Evolutionary conservation across 2,797 vertebrate species (phyloP), one percentile per base, ranked within the genome.

Genomic region (Otolemur crassicaudatus): DNA sequence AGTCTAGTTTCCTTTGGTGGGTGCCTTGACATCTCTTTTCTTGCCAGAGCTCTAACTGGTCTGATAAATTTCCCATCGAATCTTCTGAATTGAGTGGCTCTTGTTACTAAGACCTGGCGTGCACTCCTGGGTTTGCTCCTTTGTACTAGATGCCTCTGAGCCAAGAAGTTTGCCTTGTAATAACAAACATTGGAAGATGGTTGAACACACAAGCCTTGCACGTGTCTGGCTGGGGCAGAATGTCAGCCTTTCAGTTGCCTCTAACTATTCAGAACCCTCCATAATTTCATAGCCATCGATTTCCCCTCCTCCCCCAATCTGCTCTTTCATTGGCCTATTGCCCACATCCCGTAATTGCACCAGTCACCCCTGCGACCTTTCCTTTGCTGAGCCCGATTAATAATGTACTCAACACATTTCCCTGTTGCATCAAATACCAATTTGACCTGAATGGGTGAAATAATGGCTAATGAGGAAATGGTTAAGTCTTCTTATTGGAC

Each of bases 351-450:
- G n/a, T 96, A 97, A 97, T 16, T 88, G 95, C 92, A 87, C 97
- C 75, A 84, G 97, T 98, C 98, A 97, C 97, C 97, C 98, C 97
- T 97, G 27, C 72, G 98, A 98, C 98, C 98, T 98, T 98, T 98
- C 97, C 98, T 86, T 97, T 95, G 95, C 98, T 97, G 97, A 96
- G 93, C 94, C 97, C 98, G 98, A 99, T 98, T 98, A 98, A 99
- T 99, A 97, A 98, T 2, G 84, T 65, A 94, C 93, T 98, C 97
- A 97, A 93, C 97, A 97, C 72, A 34, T 97, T 98, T 97, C n/a
- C 46, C 84, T 85, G 86, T 97, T 97, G 96, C 97, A 97, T 98
- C 97, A 97, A 97, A 97, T 96, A 97, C 43, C 96, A 85, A 92
- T 98, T 98, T 98, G 93, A 90, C 76, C 17, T 69, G 75, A 97